Conservation (phyloP, 2,113 vertebrate species). For the Brachirus orientalis region DNA sequence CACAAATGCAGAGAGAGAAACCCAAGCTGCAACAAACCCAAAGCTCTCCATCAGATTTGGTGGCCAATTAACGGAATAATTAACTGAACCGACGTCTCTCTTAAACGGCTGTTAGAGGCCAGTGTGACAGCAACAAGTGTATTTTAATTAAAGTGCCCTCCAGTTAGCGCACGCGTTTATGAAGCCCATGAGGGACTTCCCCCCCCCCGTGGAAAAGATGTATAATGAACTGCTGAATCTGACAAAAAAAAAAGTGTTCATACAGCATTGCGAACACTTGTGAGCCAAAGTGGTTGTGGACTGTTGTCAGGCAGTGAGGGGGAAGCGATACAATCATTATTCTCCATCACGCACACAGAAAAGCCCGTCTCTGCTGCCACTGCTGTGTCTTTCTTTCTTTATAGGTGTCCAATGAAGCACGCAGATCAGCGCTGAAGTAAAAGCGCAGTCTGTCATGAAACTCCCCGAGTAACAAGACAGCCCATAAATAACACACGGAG, state of each 20-base stretch:
- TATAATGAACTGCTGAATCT: constrained; percentile 49
- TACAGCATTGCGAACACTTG: constrained; percentile 35
- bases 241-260: no score
- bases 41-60: constrained; percentile 36
- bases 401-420: constrained; percentile 65
- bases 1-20: constrained; percentile 30
- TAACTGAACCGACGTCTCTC: constrained; percentile 72
- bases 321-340: constrained; percentile 53
- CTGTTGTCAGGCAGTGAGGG: constrained; percentile 63
- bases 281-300: no score
- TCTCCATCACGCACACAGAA: constrained; percentile 28
- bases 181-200: constrained; percentile 60
- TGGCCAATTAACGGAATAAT: constrained; percentile 79
- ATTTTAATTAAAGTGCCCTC: constrained; percentile 79
- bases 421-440: constrained; percentile 66
- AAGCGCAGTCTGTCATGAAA: constrained; percentile 70
- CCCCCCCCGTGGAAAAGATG: constrained; percentile 58
- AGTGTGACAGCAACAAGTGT: constrained; percentile 64
- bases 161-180: constrained; percentile 64
- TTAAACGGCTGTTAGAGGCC: constrained; percentile 72
- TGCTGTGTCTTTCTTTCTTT: constrained; percentile 55
- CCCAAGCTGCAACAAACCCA: constrained; percentile 23
- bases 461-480: constrained; percentile 60
- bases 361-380: constrained; percentile 42
- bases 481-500: constrained; percentile 64